Base-by-base conservation (phyloP, 2,797 vertebrate genomes). In the Eospalax fontanierii region DNA sequence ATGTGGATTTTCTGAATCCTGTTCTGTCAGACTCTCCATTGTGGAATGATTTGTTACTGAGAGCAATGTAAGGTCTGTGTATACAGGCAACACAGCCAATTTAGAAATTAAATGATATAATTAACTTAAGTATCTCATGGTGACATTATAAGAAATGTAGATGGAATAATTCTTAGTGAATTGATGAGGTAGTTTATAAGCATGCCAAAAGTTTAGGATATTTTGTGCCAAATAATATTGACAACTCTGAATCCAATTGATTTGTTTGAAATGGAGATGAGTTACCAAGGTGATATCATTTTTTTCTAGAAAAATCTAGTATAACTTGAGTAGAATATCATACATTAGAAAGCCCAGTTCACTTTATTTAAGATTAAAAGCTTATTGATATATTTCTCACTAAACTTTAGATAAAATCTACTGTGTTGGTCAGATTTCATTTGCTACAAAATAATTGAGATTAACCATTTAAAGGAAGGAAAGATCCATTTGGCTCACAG, bases 351-450 rank as follows among this genome's bases (percentile, higher is more conserved):
- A 94, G 61, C 2, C 10, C 57, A 91, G 19, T 95, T 94, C 43
- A 78, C 0, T 90, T 79, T 16, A 6, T 33, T 92, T 95, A 93
- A 82, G 66, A 84, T 83, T 21, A 93, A 78, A 93, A 82, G 66
- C 81, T 83, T 21, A 93, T 74, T 81, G 35, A 84, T 63, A 84
- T 50, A 65, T 87, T 93, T 89, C 63, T 33, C 16, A 90, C 21
- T 38, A 66, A 50, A 1, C 6, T 59, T 54, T 82, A 57, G 5
- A 30, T 87, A 63, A 96, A 93, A 91, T 33, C 12, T 68, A 24
- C 6, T 81, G 5, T 14, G 15, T 18, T 63, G 19, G 38, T 38
- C 18, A 50, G 33, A 3, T 50, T 63, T 71, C 15, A 1, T 18
- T 74, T 87, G 5, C 19, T 87, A 15, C 57, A 10, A 33, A 65